These are phyloP conservation scores for Nibea albiflora DNA, from an alignment of 2,113 vertebrate species.

Conservation along the genomic window DNA sequence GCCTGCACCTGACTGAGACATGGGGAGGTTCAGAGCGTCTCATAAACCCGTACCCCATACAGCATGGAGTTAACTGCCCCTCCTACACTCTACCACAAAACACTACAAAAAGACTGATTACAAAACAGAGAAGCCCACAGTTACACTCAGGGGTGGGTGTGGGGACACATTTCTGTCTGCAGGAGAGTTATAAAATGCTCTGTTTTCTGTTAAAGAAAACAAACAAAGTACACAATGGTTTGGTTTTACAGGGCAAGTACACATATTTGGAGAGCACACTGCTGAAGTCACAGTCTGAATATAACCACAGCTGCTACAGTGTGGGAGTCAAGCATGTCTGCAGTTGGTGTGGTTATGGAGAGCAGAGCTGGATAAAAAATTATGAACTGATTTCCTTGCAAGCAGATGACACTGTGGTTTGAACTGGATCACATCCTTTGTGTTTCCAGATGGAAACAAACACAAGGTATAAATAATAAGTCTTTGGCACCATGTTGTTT, in stretches of 20 bases:
- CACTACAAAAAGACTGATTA: not conserved
- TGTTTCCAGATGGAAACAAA: slow-evolving; percentile 36
- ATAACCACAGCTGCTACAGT: slow-evolving; percentile 77
- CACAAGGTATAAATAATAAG: slow-evolving; percentile 14
- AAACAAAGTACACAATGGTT: slow-evolving; percentile 37
- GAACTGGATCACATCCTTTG: slow-evolving; percentile 2
- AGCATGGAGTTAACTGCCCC: slow-evolving; percentile 50
- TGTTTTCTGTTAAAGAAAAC: slow-evolving; percentile 38
- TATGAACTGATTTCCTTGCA: slow-evolving; percentile 42
- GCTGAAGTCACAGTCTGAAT: slow-evolving; percentile 76
- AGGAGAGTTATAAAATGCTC: slow-evolving; percentile 20
- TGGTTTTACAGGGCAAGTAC: slow-evolving; percentile 52
- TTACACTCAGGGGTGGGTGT: slow-evolving; percentile 5
- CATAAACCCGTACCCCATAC: slow-evolving; percentile 28
- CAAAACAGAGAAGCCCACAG: slow-evolving; percentile 13
- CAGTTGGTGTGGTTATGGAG: slow-evolving; percentile 62
- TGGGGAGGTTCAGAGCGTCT: slow-evolving; percentile 24
- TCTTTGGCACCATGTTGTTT: slow-evolving; percentile 12
- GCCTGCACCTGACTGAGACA: slow-evolving; percentile 42
- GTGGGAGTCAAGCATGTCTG: slow-evolving; percentile 65
- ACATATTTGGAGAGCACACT: slow-evolving; percentile 58
- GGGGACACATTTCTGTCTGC: slow-evolving; percentile 13
- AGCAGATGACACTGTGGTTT: slow-evolving; percentile 48
- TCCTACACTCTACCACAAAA: slow-evolving; percentile 30
- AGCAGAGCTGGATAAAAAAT: slow-evolving; percentile 38